Percentiles rank a stretch among this genome's conserved stretches.
These are phyloP conservation scores for Lamellibrachia columna DNA, from an alignment of 2,888 invertebrate species.

Conservation along the genomic window DNA sequence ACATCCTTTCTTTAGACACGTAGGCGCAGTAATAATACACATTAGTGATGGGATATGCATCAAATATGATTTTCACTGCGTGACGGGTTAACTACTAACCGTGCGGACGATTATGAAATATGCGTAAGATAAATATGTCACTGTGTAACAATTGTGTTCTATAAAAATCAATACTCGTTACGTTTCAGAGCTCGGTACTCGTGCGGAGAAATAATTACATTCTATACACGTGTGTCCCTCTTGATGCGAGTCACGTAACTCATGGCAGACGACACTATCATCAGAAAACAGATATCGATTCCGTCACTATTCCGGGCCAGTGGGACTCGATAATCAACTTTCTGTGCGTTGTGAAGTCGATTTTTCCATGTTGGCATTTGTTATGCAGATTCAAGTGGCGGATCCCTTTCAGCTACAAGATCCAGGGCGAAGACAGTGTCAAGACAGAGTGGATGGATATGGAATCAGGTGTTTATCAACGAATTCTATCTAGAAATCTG, in stretches of 20 bases:
- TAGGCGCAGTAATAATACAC: not conserved
- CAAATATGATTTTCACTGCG: not conserved
- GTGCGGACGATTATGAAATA: not conserved
- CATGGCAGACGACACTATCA: not conserved
- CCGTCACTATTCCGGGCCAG: not conserved
- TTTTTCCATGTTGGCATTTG: not conserved
- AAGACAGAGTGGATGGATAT: conserved; percentile 54
- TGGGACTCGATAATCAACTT: conserved; percentile 12
- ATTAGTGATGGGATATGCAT: not conserved
- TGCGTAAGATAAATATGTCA: not conserved
- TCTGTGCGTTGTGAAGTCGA: not conserved
- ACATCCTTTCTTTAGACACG: not conserved
- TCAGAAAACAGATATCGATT: conserved; percentile 6
- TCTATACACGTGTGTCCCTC: not conserved
- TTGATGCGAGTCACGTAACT: not conserved
- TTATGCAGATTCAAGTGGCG: conserved; percentile 60
- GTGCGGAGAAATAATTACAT: not conserved
- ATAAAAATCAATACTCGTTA: not conserved
- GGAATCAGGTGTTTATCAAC: conserved; percentile 48
- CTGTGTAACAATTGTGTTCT: not conserved
- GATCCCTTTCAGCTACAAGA: conserved; percentile 61
- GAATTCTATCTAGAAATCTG: not conserved
- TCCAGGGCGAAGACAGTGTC: conserved; percentile 42
- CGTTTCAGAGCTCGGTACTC: not conserved
- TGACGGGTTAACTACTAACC: not conserved